phyloP scores from a whole-genome alignment of 1,140 invertebrate genomes.

The Zophobas atratus region DNA sequence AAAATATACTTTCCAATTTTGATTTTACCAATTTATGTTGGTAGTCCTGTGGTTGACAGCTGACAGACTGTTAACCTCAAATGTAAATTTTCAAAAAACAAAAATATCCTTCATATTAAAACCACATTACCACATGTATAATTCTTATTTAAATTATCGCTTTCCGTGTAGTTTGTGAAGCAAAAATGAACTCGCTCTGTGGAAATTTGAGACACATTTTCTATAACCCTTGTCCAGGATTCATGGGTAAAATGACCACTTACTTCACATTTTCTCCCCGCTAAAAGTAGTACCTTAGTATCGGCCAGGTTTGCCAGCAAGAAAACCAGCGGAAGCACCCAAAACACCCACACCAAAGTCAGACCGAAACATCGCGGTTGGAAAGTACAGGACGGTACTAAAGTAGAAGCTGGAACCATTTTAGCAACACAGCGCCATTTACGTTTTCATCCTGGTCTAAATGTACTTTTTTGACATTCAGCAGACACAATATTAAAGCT shows the following conservation, averaged over 20 bases:
- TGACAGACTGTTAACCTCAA: too few relatives aligned
- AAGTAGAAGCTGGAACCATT: constrained; percentile 77
- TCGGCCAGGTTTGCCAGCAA: constrained; percentile 77
- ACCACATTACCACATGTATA: too few relatives aligned
- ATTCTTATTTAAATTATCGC: too few relatives aligned
- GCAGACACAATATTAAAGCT: not conserved
- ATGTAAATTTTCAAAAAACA: too few relatives aligned
- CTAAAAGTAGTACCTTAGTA: constrained; percentile 47
- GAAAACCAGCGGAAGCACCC: constrained; percentile 77
- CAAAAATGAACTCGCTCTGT: constrained; percentile 6
- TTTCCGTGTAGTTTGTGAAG: too few relatives aligned
- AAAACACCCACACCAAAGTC: constrained; percentile 75
- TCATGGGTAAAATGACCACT: not conserved
- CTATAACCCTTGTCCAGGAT: not conserved
- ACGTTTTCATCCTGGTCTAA: constrained; percentile 85
- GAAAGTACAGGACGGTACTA: constrained; percentile 77
- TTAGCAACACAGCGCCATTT: constrained; percentile 78
- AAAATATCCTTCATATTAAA: too few relatives aligned
- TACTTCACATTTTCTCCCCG: not conserved
- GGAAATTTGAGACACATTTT: not conserved
- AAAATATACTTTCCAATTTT: too few relatives aligned
- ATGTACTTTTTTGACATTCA: constrained; percentile 72
- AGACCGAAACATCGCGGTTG: constrained; percentile 82
- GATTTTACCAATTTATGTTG: too few relatives aligned
- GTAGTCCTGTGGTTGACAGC: too few relatives aligned